Evolutionary conservation across 2,888 invertebrate genomes (phyloP).

Genomic region (Nymphalis urticae): DNA sequence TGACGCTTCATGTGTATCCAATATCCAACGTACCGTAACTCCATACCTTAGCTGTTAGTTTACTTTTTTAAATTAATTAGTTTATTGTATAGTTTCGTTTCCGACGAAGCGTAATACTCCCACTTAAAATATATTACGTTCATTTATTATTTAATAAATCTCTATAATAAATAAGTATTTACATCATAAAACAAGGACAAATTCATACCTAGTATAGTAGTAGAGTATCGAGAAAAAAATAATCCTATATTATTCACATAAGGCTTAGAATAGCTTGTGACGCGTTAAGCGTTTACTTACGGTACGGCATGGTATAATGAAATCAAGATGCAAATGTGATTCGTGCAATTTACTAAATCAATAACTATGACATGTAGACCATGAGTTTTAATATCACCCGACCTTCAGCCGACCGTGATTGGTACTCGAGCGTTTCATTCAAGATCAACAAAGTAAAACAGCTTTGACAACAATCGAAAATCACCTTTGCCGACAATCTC

Average conservation of each 20-base stretch:
- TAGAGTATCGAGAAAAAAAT: background rate
- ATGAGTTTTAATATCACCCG: slow-evolving; percentile 23
- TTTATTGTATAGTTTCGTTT: no score
- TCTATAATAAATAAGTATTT: no score
- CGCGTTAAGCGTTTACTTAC: background rate
- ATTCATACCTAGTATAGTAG: background rate
- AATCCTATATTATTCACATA: background rate
- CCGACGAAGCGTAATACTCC: no score
- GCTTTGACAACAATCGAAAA: slow-evolving; percentile 3
- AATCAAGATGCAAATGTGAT: slow-evolving; percentile 41
- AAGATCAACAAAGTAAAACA: slow-evolving; percentile 12
- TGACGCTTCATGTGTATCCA: no score
- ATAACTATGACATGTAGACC: slow-evolving; percentile 37
- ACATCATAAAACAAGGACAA: background rate
- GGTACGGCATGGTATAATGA: slow-evolving; percentile 33
- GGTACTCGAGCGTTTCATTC: slow-evolving; percentile 22
- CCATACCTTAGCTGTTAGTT: no score
- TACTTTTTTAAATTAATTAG: no score
- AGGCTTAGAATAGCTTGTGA: background rate
- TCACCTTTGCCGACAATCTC: background rate
- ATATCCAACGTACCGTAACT: no score
- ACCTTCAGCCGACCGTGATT: slow-evolving; percentile 25
- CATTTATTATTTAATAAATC: no score
- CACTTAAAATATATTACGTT: no score
- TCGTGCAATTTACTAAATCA: slow-evolving; percentile 40